A percentile compares a stretch with the other conserved stretches of the same genome.
Evolutionary conservation across 2,888 invertebrate species (phyloP).

Genomic region (Kuschelorhynchus macadamiae): DNA sequence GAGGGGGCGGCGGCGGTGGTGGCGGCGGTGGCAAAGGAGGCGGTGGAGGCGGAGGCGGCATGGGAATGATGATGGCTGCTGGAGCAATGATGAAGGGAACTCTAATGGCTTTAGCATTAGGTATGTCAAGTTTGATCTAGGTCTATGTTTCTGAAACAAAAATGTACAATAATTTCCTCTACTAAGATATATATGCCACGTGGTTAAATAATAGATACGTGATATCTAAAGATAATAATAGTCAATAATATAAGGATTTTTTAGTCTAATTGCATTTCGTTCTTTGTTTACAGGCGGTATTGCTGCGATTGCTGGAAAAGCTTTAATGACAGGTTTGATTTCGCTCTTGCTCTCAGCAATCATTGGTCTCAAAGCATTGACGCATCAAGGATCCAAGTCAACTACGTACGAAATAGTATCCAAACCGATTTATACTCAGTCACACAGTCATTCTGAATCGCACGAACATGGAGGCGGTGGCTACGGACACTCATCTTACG

Average conservation of each 20-base stretch:
- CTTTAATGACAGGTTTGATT: conserved; percentile 85
- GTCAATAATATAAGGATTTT: no score
- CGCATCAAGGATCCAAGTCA: conserved; percentile 76
- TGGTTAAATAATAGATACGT: no score
- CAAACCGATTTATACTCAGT: conserved; percentile 83
- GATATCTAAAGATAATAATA: no score
- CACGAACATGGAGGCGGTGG: conserved; percentile 73
- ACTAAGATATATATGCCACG: no score
- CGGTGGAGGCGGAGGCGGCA: conserved; percentile 70
- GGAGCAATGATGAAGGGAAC: conserved; percentile 79
- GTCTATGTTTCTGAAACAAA: no score
- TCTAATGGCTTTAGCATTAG: conserved; percentile 75
- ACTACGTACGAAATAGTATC: conserved; percentile 89
- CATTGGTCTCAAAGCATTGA: conserved; percentile 81
- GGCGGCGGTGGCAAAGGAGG: conserved; percentile 70
- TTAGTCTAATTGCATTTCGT: no score
- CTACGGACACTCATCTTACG: conserved; percentile 71
- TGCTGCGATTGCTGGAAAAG: conserved; percentile 86
- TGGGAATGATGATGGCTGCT: conserved; percentile 67
- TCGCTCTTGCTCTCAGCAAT: conserved; percentile 84
- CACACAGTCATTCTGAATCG: conserved; percentile 77
- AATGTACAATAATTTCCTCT: no score
- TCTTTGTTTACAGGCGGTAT: conserved; percentile 72
- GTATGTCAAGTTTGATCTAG: conserved; percentile 12
- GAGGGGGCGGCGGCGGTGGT: conserved; percentile 62